Percentiles rank a stretch among this genome's conserved stretches.
These are phyloP conservation scores for Lithophane socia DNA, from an alignment of 2,888 invertebrate genomes.

Conservation along the genomic window DNA sequence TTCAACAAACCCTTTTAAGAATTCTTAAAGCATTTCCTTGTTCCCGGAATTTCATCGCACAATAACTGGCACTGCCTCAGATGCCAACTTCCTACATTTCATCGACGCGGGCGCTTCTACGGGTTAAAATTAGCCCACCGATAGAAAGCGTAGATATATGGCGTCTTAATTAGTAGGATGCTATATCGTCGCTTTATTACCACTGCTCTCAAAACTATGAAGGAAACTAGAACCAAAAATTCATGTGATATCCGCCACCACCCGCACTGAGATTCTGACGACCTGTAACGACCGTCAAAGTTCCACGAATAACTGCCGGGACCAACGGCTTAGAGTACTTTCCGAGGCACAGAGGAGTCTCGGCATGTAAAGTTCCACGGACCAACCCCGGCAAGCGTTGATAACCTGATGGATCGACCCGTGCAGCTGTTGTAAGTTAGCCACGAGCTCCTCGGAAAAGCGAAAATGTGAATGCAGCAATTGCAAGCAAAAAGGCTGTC, in stretches of 20 bases:
- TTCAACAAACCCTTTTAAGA: conserved; percentile 17
- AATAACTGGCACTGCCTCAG: conserved; percentile 36
- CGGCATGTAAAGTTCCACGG: too few species aligned
- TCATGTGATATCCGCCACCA: not conserved
- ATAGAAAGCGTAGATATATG: conserved; percentile 44
- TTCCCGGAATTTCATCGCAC: conserved; percentile 32
- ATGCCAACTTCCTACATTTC: conserved; percentile 57
- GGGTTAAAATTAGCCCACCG: conserved; percentile 52
- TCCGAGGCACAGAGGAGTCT: too few species aligned
- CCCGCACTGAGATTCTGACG: not conserved
- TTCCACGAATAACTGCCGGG: too few species aligned
- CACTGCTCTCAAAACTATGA: not conserved
- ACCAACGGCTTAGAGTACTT: too few species aligned
- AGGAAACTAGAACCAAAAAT: not conserved
- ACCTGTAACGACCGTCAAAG: too few species aligned
- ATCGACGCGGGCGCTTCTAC: conserved; percentile 28
- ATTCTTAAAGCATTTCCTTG: conserved; percentile 42
- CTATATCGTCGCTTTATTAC: conserved; percentile 2
- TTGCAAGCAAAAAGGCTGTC: not conserved
- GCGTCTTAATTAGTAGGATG: conserved; percentile 51
- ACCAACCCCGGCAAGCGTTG: too few species aligned
- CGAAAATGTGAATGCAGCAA: not conserved
- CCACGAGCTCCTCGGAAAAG: not conserved
- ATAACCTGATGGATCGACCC: too few species aligned
- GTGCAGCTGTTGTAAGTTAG: too few species aligned